A percentile compares a stretch with the other conserved stretches of the same genome.
Evolutionary conservation across 2,797 vertebrate species (phyloP).

Genomic region (Poeciliopsis infans): DNA sequence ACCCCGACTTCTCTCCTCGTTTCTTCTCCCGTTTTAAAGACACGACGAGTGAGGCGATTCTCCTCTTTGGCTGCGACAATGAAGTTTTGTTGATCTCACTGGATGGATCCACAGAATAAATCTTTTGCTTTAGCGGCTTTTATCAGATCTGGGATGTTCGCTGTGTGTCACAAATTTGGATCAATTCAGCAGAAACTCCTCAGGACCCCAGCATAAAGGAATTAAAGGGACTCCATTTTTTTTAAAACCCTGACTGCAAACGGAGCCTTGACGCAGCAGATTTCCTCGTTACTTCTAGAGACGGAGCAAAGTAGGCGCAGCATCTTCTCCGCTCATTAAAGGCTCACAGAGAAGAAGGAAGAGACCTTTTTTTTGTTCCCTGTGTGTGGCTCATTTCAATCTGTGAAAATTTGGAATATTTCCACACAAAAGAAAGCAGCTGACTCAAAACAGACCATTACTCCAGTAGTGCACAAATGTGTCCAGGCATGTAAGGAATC

Average conservation of each 20-base stretch:
- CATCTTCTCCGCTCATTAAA: neutral
- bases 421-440: constrained; percentile 50
- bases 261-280: neutral
- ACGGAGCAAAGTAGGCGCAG: neutral
- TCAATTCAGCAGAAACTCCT: constrained; percentile 72
- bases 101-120: constrained; percentile 52
- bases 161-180: constrained; percentile 48
- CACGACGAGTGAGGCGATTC: constrained; percentile 34
- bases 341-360: neutral
- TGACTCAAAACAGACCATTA: constrained; percentile 41
- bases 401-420: constrained; percentile 27
- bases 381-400: constrained; percentile 10
- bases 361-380: neutral
- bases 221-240: constrained; percentile 46
- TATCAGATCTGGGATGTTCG: constrained; percentile 35
- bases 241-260: constrained; percentile 4
- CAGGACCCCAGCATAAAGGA: constrained; percentile 77
- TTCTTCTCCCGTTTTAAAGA: constrained; percentile 40
- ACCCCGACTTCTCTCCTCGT: constrained; percentile 46
- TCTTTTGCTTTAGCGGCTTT: constrained; percentile 31
- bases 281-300: neutral
- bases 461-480: constrained; percentile 65
- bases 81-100: constrained; percentile 23
- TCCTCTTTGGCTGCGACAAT: constrained; percentile 21
- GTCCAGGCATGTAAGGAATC: constrained; percentile 77